Percentiles rank a stretch among this genome's conserved stretches.
These are phyloP conservation scores for Cyanoramphus novaezelandiae DNA, from an alignment of 2,113 vertebrate genomes.

Conservation along the genomic window DNA sequence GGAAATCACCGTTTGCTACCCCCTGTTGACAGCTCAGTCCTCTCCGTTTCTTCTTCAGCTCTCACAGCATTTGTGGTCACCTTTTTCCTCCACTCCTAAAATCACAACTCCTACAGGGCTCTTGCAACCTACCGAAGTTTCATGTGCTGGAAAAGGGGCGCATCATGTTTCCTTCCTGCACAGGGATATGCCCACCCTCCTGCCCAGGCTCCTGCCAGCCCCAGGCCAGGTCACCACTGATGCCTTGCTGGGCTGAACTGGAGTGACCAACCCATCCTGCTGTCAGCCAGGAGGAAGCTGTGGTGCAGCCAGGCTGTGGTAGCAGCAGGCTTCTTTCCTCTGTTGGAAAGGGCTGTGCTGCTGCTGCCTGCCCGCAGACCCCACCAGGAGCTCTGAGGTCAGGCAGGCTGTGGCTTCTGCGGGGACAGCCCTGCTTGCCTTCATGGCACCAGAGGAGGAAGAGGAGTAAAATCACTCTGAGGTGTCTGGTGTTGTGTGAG, in stretches of 20 bases:
- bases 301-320: not conserved
- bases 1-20: not conserved
- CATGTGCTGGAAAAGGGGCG: not conserved
- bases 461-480: not conserved
- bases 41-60: not conserved
- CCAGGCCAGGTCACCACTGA: too few species aligned
- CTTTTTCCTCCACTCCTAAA: not conserved
- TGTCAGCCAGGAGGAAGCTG: not conserved
- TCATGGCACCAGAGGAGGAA: not conserved
- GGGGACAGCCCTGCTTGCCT: not conserved
- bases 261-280: not conserved
- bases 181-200: accelerated
- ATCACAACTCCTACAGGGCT: not conserved
- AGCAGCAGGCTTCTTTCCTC: accelerated
- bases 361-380: not conserved
- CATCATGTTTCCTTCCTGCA: not conserved
- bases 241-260: not conserved
- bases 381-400: not conserved
- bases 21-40: not conserved
- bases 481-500: not conserved
- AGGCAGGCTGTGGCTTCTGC: not conserved
- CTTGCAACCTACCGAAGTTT: accelerated
- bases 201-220: not conserved
- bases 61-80: not conserved
- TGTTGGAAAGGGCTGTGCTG: not conserved